These are phyloP conservation scores for Chaetodon trifasciatus DNA, from an alignment of 2,797 vertebrate genomes.

Conservation along the genomic window DNA sequence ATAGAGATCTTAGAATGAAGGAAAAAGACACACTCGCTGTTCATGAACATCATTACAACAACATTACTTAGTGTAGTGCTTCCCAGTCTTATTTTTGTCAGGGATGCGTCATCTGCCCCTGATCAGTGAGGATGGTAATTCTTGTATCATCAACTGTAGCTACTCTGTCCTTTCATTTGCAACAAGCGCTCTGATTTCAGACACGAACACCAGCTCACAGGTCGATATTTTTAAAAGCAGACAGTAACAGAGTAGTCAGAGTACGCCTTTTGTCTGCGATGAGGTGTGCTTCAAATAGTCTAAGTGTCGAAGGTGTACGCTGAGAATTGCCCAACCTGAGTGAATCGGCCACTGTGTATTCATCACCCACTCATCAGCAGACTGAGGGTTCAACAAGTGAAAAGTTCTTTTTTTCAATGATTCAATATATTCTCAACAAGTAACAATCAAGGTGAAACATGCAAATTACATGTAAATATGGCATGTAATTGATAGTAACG, in stretches of 20 bases:
- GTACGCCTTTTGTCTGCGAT: conserved; percentile 52
- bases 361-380: conserved; percentile 69
- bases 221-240: conserved; percentile 67
- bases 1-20: conserved; percentile 60
- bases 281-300: conserved; percentile 69
- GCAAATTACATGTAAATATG: conserved; percentile 59
- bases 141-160: conserved; percentile 21
- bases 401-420: conserved; percentile 57
- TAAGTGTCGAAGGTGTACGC: conserved; percentile 59
- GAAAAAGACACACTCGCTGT: conserved; percentile 25
- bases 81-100: conserved; percentile 30
- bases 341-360: conserved; percentile 60
- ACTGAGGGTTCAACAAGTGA: conserved; percentile 62
- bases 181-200: conserved; percentile 47
- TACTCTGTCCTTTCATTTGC: conserved; percentile 47
- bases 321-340: conserved; percentile 60
- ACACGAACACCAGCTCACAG: conserved; percentile 22
- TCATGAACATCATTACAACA: conserved; percentile 36
- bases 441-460: conserved; percentile 38
- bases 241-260: conserved; percentile 42
- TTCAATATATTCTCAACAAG: conserved; percentile 56
- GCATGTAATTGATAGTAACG: conserved; percentile 41
- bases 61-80: conserved; percentile 1
- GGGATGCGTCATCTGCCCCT: conserved; percentile 26
- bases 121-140: conserved; percentile 32